These are phyloP conservation scores for Hemithea aestivaria DNA, from an alignment of 2,888 invertebrate species.

Conservation along the genomic window DNA sequence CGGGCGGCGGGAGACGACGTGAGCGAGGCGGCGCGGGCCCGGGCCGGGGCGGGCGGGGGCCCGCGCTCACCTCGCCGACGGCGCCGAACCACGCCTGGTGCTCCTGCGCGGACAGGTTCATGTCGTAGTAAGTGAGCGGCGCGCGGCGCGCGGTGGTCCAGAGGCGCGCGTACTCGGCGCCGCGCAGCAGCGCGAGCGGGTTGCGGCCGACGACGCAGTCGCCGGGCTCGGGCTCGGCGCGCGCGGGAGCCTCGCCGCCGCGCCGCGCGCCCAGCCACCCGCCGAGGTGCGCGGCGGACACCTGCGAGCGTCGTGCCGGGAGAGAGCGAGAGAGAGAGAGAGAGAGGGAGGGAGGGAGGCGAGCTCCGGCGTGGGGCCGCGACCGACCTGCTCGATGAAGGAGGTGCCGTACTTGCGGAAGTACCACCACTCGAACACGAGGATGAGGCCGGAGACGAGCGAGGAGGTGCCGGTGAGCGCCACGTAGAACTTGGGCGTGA, in stretches of 20 bases:
- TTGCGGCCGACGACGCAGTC: conserved; percentile 96
- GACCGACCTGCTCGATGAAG: conserved; percentile 90
- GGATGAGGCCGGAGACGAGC: conserved; percentile 93
- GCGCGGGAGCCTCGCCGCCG: conserved; percentile 92
- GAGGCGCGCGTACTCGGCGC: conserved; percentile 97
- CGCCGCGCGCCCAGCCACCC: conserved; percentile 91
- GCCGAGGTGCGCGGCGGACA: conserved; percentile 95
- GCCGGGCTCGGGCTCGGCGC: conserved; percentile 87
- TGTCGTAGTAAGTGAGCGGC: conserved; percentile 98
- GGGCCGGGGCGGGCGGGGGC: conserved; percentile 95
- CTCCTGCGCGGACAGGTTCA: conserved; percentile 99
- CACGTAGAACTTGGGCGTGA: conserved; percentile 99
- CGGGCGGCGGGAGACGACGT: conserved; percentile 77
- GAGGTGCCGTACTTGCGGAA: conserved; percentile 98
- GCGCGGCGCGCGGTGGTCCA: conserved; percentile 95
- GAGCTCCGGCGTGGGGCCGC: too few species aligned
- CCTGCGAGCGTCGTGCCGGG: conserved; percentile 53
- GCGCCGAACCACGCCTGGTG: conserved; percentile 84
- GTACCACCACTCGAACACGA: conserved; percentile 99
- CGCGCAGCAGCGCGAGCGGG: conserved; percentile 95
- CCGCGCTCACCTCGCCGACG: conserved; percentile 52
- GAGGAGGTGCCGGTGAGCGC: conserved; percentile 98
- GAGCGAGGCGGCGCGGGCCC: conserved; percentile 94
- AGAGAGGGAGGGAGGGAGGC: too few species aligned
- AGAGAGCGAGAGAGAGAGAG: too few species aligned